Conservation (phyloP, 2,797 vertebrate species). For the Labroides dimidiatus region DNA sequence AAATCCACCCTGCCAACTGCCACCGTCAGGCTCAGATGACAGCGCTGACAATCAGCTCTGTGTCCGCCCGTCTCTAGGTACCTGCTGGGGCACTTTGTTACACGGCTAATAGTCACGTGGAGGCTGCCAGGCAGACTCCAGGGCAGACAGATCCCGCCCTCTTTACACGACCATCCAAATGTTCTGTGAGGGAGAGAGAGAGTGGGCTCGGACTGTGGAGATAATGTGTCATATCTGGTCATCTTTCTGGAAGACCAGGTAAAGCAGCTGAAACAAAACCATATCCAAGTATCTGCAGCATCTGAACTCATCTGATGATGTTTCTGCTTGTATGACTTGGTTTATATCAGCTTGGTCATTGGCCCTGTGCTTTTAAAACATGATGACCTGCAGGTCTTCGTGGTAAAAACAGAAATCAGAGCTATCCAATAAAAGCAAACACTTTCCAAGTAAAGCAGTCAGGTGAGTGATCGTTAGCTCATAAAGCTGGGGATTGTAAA, state of each 20-base stretch:
- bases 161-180: conserved; percentile 12
- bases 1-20: conserved; percentile 66
- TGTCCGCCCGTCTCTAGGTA: conserved; percentile 45
- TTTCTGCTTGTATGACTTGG: too few relatives aligned
- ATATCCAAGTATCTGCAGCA: too few relatives aligned
- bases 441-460: too few relatives aligned
- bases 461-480: too few relatives aligned
- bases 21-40: conserved; percentile 63
- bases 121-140: conserved; percentile 41
- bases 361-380: too few relatives aligned
- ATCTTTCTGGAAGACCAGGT: background rate
- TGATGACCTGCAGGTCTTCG: too few relatives aligned
- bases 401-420: too few relatives aligned
- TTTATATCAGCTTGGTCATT: too few relatives aligned
- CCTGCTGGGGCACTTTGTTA: conserved; percentile 61
- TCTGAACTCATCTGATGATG: too few relatives aligned
- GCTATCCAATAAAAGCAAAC: too few relatives aligned
- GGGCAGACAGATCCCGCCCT: conserved; percentile 18
- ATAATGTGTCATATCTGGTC: background rate
- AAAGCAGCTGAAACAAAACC: too few relatives aligned
- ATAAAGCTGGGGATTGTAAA: too few relatives aligned
- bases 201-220: background rate
- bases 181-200: conserved; percentile 11
- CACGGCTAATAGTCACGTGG: conserved; percentile 22
- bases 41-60: conserved; percentile 53